phyloP scores from a whole-genome alignment of 2,888 invertebrate species.

The Phalangium opilio region DNA sequence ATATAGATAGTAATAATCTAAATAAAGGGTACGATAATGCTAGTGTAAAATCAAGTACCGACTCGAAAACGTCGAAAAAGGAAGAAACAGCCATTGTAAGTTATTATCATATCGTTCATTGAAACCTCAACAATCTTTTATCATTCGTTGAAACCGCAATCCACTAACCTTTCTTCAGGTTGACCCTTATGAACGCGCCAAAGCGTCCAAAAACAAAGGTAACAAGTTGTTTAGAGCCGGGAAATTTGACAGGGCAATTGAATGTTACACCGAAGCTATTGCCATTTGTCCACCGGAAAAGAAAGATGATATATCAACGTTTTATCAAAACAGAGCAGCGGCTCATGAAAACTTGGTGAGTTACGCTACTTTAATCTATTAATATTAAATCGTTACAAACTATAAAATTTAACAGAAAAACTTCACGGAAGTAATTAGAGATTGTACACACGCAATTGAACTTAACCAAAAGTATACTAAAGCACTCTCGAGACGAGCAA shows the following conservation, averaged over 20 bases:
- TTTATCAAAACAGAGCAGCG: constrained; percentile 90
- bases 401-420: constrained; percentile 39
- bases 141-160: background rate
- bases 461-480: constrained; percentile 73
- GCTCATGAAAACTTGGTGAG: constrained; percentile 71
- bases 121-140: background rate
- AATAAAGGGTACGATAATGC: background rate
- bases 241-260: constrained; percentile 34
- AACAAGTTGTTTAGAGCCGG: constrained; percentile 36
- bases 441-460: constrained; percentile 69
- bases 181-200: constrained; percentile 39
- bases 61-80: background rate
- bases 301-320: constrained; percentile 62
- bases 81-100: too few species aligned
- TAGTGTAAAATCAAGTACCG: background rate
- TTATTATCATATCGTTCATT: background rate
- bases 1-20: background rate
- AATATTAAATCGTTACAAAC: background rate
- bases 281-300: constrained; percentile 39
- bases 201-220: constrained; percentile 37
- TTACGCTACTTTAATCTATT: constrained; percentile 1
- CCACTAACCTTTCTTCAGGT: background rate
- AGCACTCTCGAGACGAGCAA: constrained; percentile 64
- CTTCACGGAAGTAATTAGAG: constrained; percentile 65
- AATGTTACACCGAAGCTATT: constrained; percentile 36